Conservation (phyloP, 1,140 invertebrate genomes). For the Apis laboriosa region DNA sequence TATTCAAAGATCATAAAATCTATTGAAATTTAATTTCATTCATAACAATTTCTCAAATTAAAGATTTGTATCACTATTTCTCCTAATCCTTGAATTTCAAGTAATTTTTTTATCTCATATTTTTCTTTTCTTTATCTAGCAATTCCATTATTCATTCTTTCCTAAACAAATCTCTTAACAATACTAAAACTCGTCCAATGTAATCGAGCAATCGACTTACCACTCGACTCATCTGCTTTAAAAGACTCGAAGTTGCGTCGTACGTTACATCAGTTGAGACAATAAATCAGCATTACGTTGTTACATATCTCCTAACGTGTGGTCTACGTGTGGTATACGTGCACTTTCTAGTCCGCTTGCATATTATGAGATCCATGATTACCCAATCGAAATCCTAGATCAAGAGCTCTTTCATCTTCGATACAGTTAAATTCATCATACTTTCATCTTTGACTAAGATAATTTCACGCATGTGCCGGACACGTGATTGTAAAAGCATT, state of each 20-base stretch:
- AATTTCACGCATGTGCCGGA: background rate
- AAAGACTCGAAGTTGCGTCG: background rate
- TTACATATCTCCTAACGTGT: slow-evolving; percentile 51
- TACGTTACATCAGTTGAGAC: slow-evolving; percentile 51
- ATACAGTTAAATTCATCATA: background rate
- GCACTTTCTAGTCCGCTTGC: slow-evolving; percentile 54
- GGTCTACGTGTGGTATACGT: slow-evolving; percentile 11
- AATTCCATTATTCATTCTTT: background rate
- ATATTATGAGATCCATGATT: slow-evolving; percentile 47
- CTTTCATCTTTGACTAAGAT: background rate
- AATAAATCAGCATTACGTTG: slow-evolving; percentile 62
- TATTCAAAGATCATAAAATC: too few species aligned
- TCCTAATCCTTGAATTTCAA: too few species aligned
- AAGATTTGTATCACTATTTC: too few species aligned
- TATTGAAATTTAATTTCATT: too few species aligned
- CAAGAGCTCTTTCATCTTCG: background rate
- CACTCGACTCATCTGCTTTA: slow-evolving; percentile 17
- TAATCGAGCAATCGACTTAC: slow-evolving; percentile 20
- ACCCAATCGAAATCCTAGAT: slow-evolving; percentile 3
- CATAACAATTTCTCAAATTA: too few species aligned
- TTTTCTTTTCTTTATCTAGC: too few species aligned
- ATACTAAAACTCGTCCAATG: slow-evolving; percentile 1
- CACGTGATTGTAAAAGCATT: background rate
- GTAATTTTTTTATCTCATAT: too few species aligned
- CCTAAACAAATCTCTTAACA: background rate